Evolutionary conservation across 35 echinoderm and acorn worm species (phyloP), one percentile per base, ranked within the genome.

Genomic region (Diadema setosum): DNA sequence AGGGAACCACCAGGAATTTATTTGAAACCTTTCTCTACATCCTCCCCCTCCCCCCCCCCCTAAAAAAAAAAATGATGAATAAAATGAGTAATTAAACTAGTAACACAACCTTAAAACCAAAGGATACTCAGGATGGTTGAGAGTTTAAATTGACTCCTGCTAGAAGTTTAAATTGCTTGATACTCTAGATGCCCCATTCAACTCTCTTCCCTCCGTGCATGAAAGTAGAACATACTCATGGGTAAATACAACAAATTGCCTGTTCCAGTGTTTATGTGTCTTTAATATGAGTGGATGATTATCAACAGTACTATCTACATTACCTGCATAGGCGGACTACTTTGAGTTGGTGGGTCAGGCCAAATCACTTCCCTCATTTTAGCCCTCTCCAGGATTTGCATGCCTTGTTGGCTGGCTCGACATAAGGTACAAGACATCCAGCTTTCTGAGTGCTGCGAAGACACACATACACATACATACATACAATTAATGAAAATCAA

Each of bases 351-450:
- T n/a, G 84, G 90, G 32, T 94, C 74, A 37, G 96, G 96, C 96
- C 96, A 99, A 65, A 91, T 82, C 4, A 99, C 86, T 52, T 85
- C 59, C 57, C 96, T 59, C 39, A 80, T 48, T 40, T 87, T 85
- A 2, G 96, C 96, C 80, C 92, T 86, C 26, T 90, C 85, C 26
- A 99, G 50, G 48, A 94, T 86, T 17, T 83, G 81, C 16, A 89
- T 18, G 2, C 92, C 92, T 61, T 99, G 96, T 50, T 90, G 81
- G 23, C 86, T 83, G 20, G 96, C 76, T 23, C 96, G 78, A 42
- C 96, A 99, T 42, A 99, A 55, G 14, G 93, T 94, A 50, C 96
- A 99, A 12, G 92, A 65, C 83, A 94, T 87, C 96, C 96, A 99
- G 50, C 84, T 44, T 24, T 90, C 74, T 41, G 73, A 1, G 34